These are phyloP conservation scores for Scatophagus argus DNA, from an alignment of 2,113 vertebrate species.

Conservation along the genomic window DNA sequence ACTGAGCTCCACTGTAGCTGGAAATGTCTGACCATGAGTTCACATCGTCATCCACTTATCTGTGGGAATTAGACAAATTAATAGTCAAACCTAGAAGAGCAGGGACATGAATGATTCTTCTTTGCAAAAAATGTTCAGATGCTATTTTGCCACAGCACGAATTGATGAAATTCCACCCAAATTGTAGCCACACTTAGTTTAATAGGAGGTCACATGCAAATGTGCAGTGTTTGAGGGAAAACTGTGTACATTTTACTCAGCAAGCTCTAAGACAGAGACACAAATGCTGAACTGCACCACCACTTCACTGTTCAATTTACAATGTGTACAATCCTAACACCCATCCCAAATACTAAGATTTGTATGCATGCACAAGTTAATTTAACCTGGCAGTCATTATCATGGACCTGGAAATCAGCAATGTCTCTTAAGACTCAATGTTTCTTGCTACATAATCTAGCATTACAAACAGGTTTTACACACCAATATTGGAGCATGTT, in stretches of 20 bases:
- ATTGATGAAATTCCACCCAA: background rate
- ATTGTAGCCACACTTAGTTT: background rate
- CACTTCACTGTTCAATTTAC: conserved; percentile 11
- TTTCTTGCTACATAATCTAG: conserved; percentile 22
- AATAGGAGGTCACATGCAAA: background rate
- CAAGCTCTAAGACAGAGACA: background rate
- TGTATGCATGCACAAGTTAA: conserved; percentile 4
- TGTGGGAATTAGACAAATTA: conserved; percentile 1
- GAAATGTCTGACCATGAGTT: conserved; percentile 31
- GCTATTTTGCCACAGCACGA: background rate
- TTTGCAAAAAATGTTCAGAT: background rate
- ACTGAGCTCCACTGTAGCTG: background rate
- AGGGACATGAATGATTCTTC: background rate
- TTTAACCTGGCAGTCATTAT: conserved; percentile 54
- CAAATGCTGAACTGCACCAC: conserved; percentile 15
- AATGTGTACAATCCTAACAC: conserved; percentile 2
- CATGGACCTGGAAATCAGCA: conserved; percentile 41
- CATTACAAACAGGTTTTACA: conserved; percentile 27
- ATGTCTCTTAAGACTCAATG: conserved; percentile 33
- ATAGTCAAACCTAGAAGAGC: background rate
- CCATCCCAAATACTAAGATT: conserved; percentile 29
- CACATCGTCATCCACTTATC: conserved; percentile 6
- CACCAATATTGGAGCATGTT: background rate
- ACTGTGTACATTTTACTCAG: background rate
- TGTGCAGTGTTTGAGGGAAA: background rate